These are phyloP conservation scores for Gambusia yucatana DNA, from an alignment of 2,797 vertebrate species.

Conservation along the genomic window DNA sequence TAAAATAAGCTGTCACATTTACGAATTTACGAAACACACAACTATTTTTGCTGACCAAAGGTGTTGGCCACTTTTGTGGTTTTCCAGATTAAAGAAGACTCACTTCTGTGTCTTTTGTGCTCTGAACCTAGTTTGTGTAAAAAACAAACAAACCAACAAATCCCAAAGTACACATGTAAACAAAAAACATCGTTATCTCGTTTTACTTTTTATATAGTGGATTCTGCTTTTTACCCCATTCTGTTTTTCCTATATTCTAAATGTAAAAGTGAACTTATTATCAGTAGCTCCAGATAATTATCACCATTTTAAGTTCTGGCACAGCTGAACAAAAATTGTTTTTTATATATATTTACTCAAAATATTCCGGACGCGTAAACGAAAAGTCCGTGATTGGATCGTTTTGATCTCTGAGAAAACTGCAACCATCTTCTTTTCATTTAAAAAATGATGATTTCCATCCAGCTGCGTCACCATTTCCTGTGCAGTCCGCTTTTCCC, in stretches of 20 bases:
- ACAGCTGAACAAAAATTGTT: not conserved
- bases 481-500: conserved; percentile 76
- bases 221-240: not conserved
- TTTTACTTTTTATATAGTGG: not conserved
- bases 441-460: conserved; percentile 59
- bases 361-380: not conserved
- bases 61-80: not conserved
- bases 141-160: too few species aligned
- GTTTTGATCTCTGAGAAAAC: conserved; percentile 3
- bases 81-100: not conserved
- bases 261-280: not conserved
- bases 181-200: not conserved
- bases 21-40: not conserved
- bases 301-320: not conserved
- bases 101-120: not conserved
- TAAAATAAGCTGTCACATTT: not conserved
- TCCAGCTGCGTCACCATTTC: conserved; percentile 85
- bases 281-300: not conserved
- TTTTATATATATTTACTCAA: not conserved
- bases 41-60: not conserved
- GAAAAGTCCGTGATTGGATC: not conserved
- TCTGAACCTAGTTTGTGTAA: not conserved
- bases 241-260: not conserved
- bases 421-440: conserved; percentile 36
- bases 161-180: not conserved